Base-by-base conservation (phyloP, 2,797 vertebrate species). In the Fundulus diaphanus region DNA sequence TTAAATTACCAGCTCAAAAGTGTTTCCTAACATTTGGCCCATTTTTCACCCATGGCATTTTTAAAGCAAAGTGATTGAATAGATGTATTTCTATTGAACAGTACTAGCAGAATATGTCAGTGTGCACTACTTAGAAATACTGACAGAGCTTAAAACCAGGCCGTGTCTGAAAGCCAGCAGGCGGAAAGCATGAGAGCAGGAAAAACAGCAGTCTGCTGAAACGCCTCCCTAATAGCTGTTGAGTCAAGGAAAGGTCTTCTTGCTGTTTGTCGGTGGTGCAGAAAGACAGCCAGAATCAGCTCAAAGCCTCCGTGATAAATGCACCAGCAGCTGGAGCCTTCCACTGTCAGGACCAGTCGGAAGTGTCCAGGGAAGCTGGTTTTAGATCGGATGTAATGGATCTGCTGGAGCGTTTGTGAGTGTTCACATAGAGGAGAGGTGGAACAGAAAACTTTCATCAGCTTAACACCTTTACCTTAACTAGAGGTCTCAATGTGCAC, bases 381-480 rank as follows among this genome's bases (percentile, higher is more conserved):
- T 91, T 90, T 74, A 78, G 80, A 80, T 61, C 79, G 73, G 82
- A 90, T 88, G 90, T 79, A 90, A 92, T 84, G 80, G 85, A 88
- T 90, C 81, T 80, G 79, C 57, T 63, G 63, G 61, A 85, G 78
- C 76, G 65, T 77, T 77, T 61, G 71, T 72, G 78, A 74, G 77
- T 66, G 74, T 92, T 90, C 76, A 81, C 56, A 66, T 22, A 56
- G 69, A 79, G 72, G 74, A 82, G 81, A 76, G 78, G 70, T 72
- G 86, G 85, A 90, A 89, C 78, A 80, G 81, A 85, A 85, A 79
- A 85, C 87, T 87, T 85, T 91, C 84, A 88, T 84, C 88, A 69
- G 90, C 91, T 92, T 91, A 91, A 85, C 93, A 89, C 93, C 86
- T 78, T 82, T 84, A 87, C 82, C 83, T 88, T 84, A 86, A 81